phyloP scores from a whole-genome alignment of 2,888 invertebrate species.

The Drosophila robusta region DNA sequence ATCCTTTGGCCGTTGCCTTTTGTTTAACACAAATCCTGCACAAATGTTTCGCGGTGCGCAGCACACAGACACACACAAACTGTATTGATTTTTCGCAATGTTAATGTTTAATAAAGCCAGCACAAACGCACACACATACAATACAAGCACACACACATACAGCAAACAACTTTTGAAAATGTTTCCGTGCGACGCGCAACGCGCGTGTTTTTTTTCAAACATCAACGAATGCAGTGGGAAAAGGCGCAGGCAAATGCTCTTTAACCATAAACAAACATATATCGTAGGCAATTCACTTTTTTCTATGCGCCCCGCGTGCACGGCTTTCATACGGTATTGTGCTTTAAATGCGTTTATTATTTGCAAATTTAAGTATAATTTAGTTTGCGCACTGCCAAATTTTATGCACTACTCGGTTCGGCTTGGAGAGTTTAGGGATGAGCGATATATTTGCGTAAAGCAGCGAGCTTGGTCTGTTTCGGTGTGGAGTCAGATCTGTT shows the following conservation, averaged over 20 bases:
- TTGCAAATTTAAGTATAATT: slow-evolving; percentile 53
- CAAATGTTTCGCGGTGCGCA: slow-evolving; percentile 27
- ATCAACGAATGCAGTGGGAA: slow-evolving; percentile 28
- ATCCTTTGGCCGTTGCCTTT: slow-evolving; percentile 47
- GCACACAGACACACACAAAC: slow-evolving; percentile 41
- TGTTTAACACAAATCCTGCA: slow-evolving; percentile 60
- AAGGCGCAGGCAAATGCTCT: slow-evolving; percentile 6
- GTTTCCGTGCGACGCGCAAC: slow-evolving; percentile 56
- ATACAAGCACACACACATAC: slow-evolving; percentile 13
- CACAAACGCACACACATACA: slow-evolving; percentile 33
- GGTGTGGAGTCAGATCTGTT: slow-evolving; percentile 7
- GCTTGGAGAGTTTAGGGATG: slow-evolving; percentile 42
- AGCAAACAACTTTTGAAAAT: slow-evolving; percentile 64
- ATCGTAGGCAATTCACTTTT: slow-evolving; percentile 7
- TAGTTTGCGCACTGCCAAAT: slow-evolving; percentile 69
- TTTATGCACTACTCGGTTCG: slow-evolving; percentile 42
- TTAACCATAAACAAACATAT: slow-evolving; percentile 12
- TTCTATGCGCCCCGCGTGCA: slow-evolving; percentile 9
- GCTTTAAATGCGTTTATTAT: slow-evolving; percentile 37
- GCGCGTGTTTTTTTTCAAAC: slow-evolving; percentile 65
- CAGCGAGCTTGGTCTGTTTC: neutral
- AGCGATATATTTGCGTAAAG: slow-evolving; percentile 11
- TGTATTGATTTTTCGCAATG: slow-evolving; percentile 66
- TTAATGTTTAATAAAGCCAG: slow-evolving; percentile 61
- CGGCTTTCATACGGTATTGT: slow-evolving; percentile 12